Evolutionary conservation across 2,797 vertebrate genomes (phyloP).

Genomic region (Eidolon dupreanum): DNA sequence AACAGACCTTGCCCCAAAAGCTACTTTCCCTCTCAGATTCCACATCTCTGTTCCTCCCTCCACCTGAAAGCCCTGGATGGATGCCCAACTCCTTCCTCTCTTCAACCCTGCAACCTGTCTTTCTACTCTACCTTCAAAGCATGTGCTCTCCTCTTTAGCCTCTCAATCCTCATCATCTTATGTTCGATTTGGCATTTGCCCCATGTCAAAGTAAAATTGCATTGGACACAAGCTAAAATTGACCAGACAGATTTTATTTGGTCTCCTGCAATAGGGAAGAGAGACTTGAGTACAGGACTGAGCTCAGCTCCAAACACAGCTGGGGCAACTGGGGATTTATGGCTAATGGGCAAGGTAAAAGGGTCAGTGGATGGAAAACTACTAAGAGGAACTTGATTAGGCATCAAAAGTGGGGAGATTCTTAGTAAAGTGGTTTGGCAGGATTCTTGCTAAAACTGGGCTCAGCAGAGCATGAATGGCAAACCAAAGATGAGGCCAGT

Average conservation of each 20-base stretch:
- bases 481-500: neutral
- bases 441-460: neutral
- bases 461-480: neutral
- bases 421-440: neutral
- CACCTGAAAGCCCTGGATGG: fast-evolving
- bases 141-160: neutral
- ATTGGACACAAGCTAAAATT: neutral
- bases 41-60: neutral
- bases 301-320: neutral
- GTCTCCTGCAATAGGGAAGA: neutral
- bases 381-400: neutral
- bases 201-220: neutral
- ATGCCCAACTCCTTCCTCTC: neutral
- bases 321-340: neutral
- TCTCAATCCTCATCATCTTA: neutral
- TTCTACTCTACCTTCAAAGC: neutral
- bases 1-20: neutral
- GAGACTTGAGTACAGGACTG: neutral
- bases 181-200: neutral
- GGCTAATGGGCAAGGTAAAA: neutral
- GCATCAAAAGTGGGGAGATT: neutral
- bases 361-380: neutral
- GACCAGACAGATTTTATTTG: neutral
- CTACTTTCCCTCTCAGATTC: neutral
- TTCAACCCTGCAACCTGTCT: fast-evolving